Percentiles rank a stretch among this genome's conserved stretches.
phyloP scores from a whole-genome alignment of 2,113 vertebrate species.

The Passer domesticus region DNA sequence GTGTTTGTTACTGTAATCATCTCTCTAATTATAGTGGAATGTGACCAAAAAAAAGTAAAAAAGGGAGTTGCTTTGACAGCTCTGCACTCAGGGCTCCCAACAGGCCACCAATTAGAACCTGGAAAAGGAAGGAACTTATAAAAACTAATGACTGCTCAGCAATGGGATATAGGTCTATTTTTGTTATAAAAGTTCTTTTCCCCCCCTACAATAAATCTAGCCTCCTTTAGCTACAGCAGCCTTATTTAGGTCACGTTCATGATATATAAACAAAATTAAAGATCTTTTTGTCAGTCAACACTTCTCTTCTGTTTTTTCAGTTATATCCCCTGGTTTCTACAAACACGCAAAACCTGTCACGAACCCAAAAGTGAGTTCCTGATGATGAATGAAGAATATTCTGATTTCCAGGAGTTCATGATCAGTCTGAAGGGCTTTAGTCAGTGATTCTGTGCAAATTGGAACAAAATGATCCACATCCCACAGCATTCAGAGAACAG shows the following conservation, averaged over 20 bases:
- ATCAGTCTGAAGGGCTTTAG: not conserved
- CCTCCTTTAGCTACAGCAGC: not conserved
- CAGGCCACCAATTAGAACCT: slow-evolving; percentile 52
- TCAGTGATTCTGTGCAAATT: not conserved
- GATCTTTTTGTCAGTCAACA: not conserved
- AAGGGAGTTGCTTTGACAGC: slow-evolving; percentile 76
- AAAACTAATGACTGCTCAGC: slow-evolving; percentile 26
- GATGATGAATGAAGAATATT: not conserved
- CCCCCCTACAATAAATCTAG: not conserved
- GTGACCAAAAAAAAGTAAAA: slow-evolving; percentile 23
- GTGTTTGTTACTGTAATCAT: slow-evolving; percentile 81
- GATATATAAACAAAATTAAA: not conserved
- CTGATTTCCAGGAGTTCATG: not conserved
- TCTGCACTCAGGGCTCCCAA: slow-evolving; percentile 60
- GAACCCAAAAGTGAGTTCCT: not conserved
- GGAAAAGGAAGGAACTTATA: slow-evolving; percentile 58
- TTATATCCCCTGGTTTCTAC: not conserved
- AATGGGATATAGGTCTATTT: slow-evolving; percentile 13
- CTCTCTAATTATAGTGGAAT: slow-evolving; percentile 85
- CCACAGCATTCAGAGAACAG: not conserved
- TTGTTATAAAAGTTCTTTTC: not conserved
- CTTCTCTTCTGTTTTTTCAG: not conserved
- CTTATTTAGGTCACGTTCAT: not conserved
- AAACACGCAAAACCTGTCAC: not conserved
- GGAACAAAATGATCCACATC: not conserved